Conservation (phyloP, 2,113 vertebrate species). For the Prunella fulvescens region DNA sequence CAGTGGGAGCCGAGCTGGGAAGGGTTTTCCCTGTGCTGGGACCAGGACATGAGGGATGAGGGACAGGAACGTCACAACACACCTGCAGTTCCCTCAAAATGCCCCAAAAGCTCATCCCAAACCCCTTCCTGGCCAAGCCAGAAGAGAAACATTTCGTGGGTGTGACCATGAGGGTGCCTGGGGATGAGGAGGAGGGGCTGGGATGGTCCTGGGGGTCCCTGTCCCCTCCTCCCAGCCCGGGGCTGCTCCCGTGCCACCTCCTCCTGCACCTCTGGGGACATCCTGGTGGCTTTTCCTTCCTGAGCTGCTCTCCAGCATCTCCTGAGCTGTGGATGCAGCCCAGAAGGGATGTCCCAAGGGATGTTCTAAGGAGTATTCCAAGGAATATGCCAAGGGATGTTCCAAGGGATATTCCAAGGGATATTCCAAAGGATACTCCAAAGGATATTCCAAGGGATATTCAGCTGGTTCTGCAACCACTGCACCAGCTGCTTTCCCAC, state of each 20-base stretch:
- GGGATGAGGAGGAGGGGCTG: background rate
- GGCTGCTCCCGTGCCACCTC: background rate
- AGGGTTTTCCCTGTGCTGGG: background rate
- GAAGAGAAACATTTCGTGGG: accelerated
- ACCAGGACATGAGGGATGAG: background rate
- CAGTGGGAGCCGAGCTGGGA: background rate
- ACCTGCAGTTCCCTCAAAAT: background rate
- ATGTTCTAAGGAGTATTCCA: background rate
- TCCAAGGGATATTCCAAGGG: too few relatives aligned
- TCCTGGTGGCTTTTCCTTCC: background rate
- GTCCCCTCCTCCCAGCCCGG: too few relatives aligned
- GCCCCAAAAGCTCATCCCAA: background rate
- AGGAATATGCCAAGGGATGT: background rate
- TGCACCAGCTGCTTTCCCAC: accelerated
- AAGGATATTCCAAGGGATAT: background rate
- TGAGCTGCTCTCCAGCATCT: background rate
- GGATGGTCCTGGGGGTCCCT: background rate
- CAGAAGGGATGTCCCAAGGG: accelerated
- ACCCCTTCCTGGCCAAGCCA: background rate
- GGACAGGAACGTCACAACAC: background rate
- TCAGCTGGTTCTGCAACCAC: background rate
- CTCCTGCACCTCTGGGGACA: background rate
- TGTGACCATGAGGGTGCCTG: accelerated
- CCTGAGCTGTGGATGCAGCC: accelerated
- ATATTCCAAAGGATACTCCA: too few relatives aligned